These are phyloP conservation scores for Sphaeramia orbicularis DNA, from an alignment of 2,797 vertebrate genomes.

Conservation along the genomic window DNA sequence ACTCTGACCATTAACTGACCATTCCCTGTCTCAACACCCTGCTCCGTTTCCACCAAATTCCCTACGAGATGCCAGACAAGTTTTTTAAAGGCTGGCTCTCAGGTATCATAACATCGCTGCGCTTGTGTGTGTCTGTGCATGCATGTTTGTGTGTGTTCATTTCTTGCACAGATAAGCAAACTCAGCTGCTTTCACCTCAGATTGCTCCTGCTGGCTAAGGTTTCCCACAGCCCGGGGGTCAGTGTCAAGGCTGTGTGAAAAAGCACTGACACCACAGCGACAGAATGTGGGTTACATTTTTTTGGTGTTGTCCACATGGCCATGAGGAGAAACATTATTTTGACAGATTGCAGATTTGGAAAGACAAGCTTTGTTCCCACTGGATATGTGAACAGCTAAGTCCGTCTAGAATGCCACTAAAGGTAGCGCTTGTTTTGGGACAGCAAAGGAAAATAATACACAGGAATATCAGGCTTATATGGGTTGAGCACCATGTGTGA, in stretches of 20 bases:
- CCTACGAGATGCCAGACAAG: conserved; percentile 2
- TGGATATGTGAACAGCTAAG: conserved; percentile 8
- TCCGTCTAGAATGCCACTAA: conserved; percentile 27
- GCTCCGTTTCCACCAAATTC: conserved; percentile 27
- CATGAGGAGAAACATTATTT: conserved; percentile 30
- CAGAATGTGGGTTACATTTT: conserved; percentile 51
- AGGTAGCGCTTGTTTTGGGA: conserved; percentile 1
- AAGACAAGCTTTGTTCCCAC: conserved; percentile 18
- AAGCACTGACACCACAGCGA: conserved; percentile 50
- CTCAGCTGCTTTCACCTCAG: conserved; percentile 60
- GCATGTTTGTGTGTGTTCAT: conserved; percentile 23
- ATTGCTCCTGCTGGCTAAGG: conserved; percentile 43
- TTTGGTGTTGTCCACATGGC: conserved; percentile 45
- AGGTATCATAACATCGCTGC: conserved; percentile 65
- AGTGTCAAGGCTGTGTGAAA: conserved; percentile 68
- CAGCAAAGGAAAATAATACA: conserved; percentile 26
- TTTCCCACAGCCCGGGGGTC: conserved; percentile 72
- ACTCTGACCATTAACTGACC: conserved; percentile 12
- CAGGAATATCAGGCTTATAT: conserved; percentile 11
- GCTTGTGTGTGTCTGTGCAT: conserved; percentile 42
- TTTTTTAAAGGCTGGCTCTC: conserved; percentile 47
- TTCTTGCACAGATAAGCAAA: conserved; percentile 44
- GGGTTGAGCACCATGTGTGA: conserved; percentile 35
- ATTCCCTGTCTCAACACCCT: conserved; percentile 19
- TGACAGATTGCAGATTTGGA: conserved; percentile 43